Evolutionary conservation across 2,888 invertebrate species (phyloP).

Genomic region (Platycheirus rosarum): DNA sequence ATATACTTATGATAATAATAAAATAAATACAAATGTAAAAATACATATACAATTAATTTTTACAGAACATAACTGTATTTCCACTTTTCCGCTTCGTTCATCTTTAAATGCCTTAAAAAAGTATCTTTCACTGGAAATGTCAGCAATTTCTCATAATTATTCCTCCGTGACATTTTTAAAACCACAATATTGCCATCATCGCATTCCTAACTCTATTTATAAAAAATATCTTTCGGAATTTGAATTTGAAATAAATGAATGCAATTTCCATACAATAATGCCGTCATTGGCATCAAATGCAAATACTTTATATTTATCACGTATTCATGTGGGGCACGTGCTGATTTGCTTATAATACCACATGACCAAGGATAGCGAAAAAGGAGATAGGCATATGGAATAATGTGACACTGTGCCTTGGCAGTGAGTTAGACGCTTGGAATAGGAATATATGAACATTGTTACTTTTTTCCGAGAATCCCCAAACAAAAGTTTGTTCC

Average conservation of each 20-base stretch:
- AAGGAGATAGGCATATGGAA: not conserved
- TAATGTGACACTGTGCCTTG: not conserved
- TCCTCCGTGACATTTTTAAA: not conserved
- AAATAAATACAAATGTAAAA: too few relatives aligned
- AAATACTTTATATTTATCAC: constrained; percentile 33
- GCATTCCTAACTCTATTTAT: too few relatives aligned
- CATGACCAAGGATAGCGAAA: constrained; percentile 1
- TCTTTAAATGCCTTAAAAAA: too few relatives aligned
- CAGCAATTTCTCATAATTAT: too few relatives aligned
- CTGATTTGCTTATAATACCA: constrained; percentile 47
- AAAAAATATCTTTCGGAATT: not conserved
- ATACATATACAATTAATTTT: too few relatives aligned
- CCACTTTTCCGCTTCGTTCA: too few relatives aligned
- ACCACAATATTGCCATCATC: not conserved
- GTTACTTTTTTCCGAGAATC: too few relatives aligned
- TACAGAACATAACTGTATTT: too few relatives aligned
- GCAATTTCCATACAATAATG: not conserved
- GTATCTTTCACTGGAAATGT: too few relatives aligned
- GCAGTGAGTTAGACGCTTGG: not conserved
- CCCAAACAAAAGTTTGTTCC: too few relatives aligned
- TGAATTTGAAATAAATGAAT: not conserved
- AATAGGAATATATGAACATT: too few relatives aligned
- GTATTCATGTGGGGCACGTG: constrained; percentile 36
- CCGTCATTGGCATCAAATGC: not conserved
- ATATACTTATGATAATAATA: too few relatives aligned